Base-by-base conservation (phyloP, 2,113 vertebrate genomes). In the Falcunculus frontatus region DNA sequence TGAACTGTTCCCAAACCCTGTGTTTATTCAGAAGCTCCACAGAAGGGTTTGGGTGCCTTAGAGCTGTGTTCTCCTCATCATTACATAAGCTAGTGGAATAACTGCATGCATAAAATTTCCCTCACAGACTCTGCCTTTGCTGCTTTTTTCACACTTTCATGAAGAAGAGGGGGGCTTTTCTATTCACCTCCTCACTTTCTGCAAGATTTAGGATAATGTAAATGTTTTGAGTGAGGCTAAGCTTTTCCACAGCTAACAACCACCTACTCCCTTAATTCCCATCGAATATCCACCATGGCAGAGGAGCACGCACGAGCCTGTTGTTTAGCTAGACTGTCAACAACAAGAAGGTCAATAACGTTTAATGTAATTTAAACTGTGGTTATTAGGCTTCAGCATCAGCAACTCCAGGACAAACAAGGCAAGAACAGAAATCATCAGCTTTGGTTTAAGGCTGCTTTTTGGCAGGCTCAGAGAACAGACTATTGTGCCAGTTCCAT, bases 341-440 rank as follows among this genome's bases (percentile, higher is more conserved):
- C 95, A 96, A 78, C 23, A 42, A 91, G 81, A 87, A 87, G 75
- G 87, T 93, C 93, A 95, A 44, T 85, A 87, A 57, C 32, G 75
- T 76, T 93, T 94, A 89, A 95, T 49, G 59, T 50, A 52, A 93
- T 89, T 97, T 91, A 76, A 89, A 87, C 65, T 76, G 74, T 62
- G 50, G 86, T 90, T 87, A 96, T 89, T 94, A 95, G 84, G 78
- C 82, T 91, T 93, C 84, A 85, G 75, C 81, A 96, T 93, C 79
- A 93, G 82, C 78, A 85, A 89, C 87, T 87, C 88, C 67, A 94
- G 92, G 82, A 94, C 87, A 96, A 95, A 95, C 91, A 95, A 91
- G 84, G 67, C 89, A 91, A 86, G 84, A 91, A 85, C 70, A 90
- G 76, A 90, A 93, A 95, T 80, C 91, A 85, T 77, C 84, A 90